Percentiles rank a stretch among this genome's conserved stretches.
Evolutionary conservation across 1,140 invertebrate genomes (phyloP).

Genomic region (Drosophila burlai): DNA sequence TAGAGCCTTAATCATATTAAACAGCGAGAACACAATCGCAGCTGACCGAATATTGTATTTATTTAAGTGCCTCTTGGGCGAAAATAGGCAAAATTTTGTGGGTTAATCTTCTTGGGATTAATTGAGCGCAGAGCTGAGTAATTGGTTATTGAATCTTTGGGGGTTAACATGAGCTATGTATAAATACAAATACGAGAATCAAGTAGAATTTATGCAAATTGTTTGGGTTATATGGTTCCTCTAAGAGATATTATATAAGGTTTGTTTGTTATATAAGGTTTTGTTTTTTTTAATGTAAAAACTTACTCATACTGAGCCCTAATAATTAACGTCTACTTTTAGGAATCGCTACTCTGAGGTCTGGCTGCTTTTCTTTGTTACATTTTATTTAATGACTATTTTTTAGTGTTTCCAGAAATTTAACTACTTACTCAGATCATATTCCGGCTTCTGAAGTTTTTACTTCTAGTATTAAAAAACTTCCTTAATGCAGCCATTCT

Average conservation of each 20-base stretch:
- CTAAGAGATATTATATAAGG: too few species aligned
- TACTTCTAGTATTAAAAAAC: background rate
- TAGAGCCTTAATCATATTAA: constrained; percentile 47
- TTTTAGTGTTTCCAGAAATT: too few species aligned
- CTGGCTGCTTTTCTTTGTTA: too few species aligned
- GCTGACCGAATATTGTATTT: background rate
- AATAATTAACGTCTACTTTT: background rate
- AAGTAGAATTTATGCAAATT: background rate
- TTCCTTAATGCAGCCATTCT: background rate
- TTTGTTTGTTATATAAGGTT: too few species aligned
- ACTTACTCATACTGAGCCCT: background rate
- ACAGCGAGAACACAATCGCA: constrained; percentile 15
- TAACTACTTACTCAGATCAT: too few species aligned
- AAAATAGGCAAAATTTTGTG: background rate
- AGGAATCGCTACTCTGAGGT: background rate
- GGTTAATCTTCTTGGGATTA: constrained; percentile 11
- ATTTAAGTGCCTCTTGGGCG: background rate
- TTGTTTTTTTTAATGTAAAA: too few species aligned
- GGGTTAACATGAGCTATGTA: too few species aligned
- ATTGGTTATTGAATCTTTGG: background rate
- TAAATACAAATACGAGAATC: too few species aligned
- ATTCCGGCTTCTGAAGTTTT: background rate
- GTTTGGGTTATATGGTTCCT: background rate
- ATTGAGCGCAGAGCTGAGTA: background rate
- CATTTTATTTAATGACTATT: background rate